phyloP scores from a whole-genome alignment of 2,113 vertebrate genomes.

The Sinocyclocheilus anophthalmus region DNA sequence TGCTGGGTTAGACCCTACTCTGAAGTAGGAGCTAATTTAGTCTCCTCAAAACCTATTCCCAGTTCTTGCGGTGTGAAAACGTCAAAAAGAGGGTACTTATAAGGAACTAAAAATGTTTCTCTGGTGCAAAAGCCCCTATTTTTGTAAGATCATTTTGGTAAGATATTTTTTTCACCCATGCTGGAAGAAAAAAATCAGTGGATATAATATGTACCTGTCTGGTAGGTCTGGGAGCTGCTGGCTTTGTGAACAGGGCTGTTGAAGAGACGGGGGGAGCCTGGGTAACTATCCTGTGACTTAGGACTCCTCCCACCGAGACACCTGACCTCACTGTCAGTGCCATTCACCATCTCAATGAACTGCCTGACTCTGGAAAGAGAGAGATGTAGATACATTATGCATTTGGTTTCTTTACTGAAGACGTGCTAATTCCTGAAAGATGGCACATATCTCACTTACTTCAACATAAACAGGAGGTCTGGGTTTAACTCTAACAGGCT shows the following conservation, averaged over 20 bases:
- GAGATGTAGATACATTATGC: background rate
- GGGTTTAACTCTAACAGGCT: constrained; percentile 98
- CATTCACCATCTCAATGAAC: constrained; percentile 99
- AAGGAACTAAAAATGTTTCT: no score
- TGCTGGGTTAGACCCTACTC: no score
- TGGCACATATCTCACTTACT: constrained; percentile 76
- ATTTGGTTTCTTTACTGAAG: background rate
- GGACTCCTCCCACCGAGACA: constrained; percentile 97
- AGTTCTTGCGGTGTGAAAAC: no score
- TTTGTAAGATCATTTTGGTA: background rate
- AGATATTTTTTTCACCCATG: background rate
- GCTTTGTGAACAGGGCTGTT: constrained; percentile 91
- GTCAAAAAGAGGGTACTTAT: no score
- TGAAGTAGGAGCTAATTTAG: no score
- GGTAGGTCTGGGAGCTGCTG: constrained; percentile 82
- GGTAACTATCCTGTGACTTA: constrained; percentile 97
- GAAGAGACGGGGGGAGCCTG: constrained; percentile 90
- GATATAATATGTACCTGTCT: constrained; percentile 77
- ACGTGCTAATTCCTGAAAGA: background rate
- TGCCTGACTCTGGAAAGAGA: constrained; percentile 87
- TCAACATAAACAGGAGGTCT: constrained; percentile 98
- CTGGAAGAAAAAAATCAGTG: background rate
- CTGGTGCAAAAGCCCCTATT: background rate
- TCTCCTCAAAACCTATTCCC: no score
- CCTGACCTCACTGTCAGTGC: constrained; percentile 97